A percentile compares a stretch with the other conserved stretches of the same genome.
These are phyloP conservation scores for Drymonia ruficornis DNA, from an alignment of 2,888 invertebrate genomes.

Conservation along the genomic window DNA sequence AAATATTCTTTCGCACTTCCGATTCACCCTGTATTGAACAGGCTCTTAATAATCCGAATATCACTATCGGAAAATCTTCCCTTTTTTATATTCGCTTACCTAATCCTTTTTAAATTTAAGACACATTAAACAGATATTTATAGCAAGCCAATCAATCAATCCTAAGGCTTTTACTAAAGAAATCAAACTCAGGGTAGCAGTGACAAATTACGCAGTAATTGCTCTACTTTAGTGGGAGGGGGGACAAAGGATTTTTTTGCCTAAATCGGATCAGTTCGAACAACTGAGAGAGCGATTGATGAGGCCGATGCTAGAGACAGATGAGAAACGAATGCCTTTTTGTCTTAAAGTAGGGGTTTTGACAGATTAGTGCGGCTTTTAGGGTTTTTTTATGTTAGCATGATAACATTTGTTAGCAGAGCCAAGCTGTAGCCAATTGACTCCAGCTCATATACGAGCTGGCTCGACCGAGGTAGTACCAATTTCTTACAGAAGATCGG, in stretches of 20 bases:
- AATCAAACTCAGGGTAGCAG: constrained; percentile 66
- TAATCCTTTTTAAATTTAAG: too few species aligned
- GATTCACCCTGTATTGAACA: too few species aligned
- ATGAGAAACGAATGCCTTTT: constrained; percentile 63
- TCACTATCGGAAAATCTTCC: too few species aligned
- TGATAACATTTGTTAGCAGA: too few species aligned
- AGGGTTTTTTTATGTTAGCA: too few species aligned
- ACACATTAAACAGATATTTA: constrained; percentile 15
- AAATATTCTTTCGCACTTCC: too few species aligned
- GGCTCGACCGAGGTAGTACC: too few species aligned
- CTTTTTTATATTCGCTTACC: too few species aligned
- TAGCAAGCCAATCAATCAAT: constrained; percentile 75
- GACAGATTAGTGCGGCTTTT: neutral
- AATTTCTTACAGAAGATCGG: too few species aligned
- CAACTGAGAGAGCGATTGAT: constrained; percentile 74
- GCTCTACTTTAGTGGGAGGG: constrained; percentile 60
- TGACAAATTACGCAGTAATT: constrained; percentile 82
- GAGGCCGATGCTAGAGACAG: constrained; percentile 60
- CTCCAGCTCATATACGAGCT: too few species aligned
- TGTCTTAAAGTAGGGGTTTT: constrained; percentile 42
- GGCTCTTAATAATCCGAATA: too few species aligned
- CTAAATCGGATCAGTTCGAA: constrained; percentile 63
- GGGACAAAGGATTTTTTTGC: constrained; percentile 62
- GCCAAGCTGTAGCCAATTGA: too few species aligned
- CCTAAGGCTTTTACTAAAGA: constrained; percentile 62